Base-by-base conservation (phyloP, 2,113 vertebrate genomes). In the Turnix velox region DNA sequence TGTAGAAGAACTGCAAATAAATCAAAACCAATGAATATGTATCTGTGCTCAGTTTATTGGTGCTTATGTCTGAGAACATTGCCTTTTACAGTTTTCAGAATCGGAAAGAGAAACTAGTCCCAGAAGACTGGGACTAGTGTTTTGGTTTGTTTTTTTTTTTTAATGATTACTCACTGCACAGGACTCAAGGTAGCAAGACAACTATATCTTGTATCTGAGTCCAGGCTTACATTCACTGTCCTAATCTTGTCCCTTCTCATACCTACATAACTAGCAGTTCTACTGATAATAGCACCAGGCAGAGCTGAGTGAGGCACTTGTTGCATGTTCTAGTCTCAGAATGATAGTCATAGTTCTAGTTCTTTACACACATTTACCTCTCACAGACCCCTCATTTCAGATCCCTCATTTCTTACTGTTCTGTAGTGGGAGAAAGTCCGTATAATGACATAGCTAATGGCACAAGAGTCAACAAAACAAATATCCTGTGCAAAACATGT, bases 261-360 rank as follows among this genome's bases (percentile, higher is more conserved):
- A 33, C 46, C 14, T 63, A 9, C 14, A 9, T 43, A 18, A 11
- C 6, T 20, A 35, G 37, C 30, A 54, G 19, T 28, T 58, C 30
- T 72, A 22, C 22, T 18, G 57, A 17, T 54, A 17, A 0, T 8
- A 33, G 2, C 0, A 0, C 11, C 52, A 28, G 48, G 28, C 61
- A 72, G 74, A 63, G 35, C 4, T 87, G 37, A 8, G 22, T 57
- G 42, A 76, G 8, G 14, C 37, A 40, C 48, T 55, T 51, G 8
- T 43, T 68, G 23, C 55, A 10, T 0, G 11, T 66, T 73, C 22
- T 62, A 18, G 59, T 86, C 55, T 13, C 4, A 2, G 31, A 33
- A 33, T 28, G 10, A 57, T 14, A 35, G 3, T 7, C 28, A 19
- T 62, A 37, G 20, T 79, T 39, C 40, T 79, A 18, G 9, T 48